Base-by-base conservation (phyloP, 2,113 vertebrate genomes). In the Himantopus leucocephalus region DNA sequence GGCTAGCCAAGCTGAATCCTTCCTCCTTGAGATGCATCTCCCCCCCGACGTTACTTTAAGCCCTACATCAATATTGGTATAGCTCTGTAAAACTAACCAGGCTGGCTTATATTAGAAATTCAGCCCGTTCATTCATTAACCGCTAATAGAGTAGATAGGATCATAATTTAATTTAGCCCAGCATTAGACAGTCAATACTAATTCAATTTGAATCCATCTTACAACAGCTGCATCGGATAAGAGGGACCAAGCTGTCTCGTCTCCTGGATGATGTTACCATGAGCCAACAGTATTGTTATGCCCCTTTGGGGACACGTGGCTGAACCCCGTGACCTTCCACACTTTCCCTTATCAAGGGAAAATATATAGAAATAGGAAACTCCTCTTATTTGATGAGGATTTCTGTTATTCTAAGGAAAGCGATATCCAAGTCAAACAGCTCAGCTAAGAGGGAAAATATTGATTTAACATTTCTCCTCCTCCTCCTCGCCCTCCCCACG, bases 121-220 rank as follows among this genome's bases (percentile, higher is more conserved):
- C 94, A 93, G 85, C 82, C 90, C 48, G 0, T 92, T 95, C 87
- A 39, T 95, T 97, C 95, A 96, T 96, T 96, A 96, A 84, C 95
- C 3, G 0, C 96, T 96, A 94, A 96, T 93, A 93, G 95, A 94
- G 91, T 88, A 96, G 96, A 96, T 96, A 90, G 95, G 96, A 95
- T 94, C 96, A 88, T 96, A 97, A 96, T 97, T 96, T 87, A 96
- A 97, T 97, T 96, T 93, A 96, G 85, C 79, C 79, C 93, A 58
- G 94, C 92, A 92, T 96, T 96, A 84, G 90, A 86, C 86, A 96
- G 96, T 96, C 93, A 87, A 87, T 96, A 92, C 63, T 96, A 96
- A 96, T 96, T 95, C 92, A 94, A 39, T 97, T 91, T 96, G 94
- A 95, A 95, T 95, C 96, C 92, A 67, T 96, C 92, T 92, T 94